Evolutionary conservation across 2,113 vertebrate genomes (phyloP).

Genomic region (Ameiurus melas): DNA sequence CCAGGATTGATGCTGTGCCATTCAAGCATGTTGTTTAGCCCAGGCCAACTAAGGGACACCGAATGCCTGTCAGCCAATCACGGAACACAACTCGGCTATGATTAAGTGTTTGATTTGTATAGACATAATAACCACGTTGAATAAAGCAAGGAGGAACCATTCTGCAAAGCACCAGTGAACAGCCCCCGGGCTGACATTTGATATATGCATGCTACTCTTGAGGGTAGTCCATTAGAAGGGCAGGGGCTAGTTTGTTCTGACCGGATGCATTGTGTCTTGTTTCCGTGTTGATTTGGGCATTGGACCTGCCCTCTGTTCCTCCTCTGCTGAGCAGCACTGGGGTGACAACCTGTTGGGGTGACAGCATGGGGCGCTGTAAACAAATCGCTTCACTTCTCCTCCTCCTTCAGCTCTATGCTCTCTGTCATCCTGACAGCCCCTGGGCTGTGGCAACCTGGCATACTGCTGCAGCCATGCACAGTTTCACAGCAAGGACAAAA

Average conservation of each 20-base stretch:
- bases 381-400: conserved; percentile 32
- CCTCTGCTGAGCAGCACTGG: neutral
- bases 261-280: conserved; percentile 23
- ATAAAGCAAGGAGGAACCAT: conserved; percentile 3
- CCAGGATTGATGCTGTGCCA: conserved; percentile 30
- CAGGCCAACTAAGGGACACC: conserved; percentile 35
- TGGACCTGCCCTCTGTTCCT: conserved; percentile 31
- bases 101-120: conserved; percentile 15
- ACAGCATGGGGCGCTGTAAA: conserved; percentile 31
- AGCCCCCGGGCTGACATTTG: conserved; percentile 21
- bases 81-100: neutral
- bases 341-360: conserved; percentile 25
- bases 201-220: conserved; percentile 1
- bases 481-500: conserved; percentile 45
- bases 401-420: conserved; percentile 24
- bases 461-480: conserved; percentile 14
- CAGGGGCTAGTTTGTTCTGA: conserved; percentile 11
- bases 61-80: conserved; percentile 9
- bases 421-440: conserved; percentile 52
- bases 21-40: neutral
- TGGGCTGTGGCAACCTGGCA: conserved; percentile 41
- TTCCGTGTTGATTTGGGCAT: conserved; percentile 15
- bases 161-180: neutral
- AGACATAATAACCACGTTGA: conserved; percentile 10
- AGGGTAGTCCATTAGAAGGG: neutral